Conservation (phyloP, 2,797 vertebrate species). For the Buceros bicornis region DNA sequence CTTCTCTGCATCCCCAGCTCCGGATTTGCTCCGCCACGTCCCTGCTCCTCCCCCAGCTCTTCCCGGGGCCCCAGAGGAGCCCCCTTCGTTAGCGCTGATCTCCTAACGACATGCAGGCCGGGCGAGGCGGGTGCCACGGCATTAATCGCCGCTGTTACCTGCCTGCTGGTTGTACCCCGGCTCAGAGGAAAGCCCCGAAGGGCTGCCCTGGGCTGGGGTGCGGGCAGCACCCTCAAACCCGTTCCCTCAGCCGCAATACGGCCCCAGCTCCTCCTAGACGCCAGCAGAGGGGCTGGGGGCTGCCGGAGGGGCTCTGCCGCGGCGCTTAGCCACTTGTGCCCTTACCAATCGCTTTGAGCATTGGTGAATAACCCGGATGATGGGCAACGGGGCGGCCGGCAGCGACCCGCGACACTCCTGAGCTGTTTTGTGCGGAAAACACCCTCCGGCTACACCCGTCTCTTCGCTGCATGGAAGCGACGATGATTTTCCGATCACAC, state of each 20-base stretch:
- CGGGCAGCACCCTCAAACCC: neutral
- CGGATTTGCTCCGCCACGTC: neutral
- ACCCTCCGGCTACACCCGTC: neutral
- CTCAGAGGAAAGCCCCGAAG: neutral
- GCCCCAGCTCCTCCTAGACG: neutral
- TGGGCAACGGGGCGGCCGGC: neutral
- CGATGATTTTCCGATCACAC: no score
- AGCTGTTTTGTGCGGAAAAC: fast-evolving
- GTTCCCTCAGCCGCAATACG: no score
- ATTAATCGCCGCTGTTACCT: fast-evolving
- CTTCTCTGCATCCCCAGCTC: no score
- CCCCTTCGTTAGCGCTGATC: neutral
- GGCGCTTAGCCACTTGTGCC: fast-evolving
- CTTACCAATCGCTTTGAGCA: neutral
- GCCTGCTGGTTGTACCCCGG: neutral
- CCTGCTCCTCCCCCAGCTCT: neutral
- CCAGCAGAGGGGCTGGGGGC: neutral
- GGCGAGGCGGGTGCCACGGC: fast-evolving
- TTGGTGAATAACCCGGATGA: neutral
- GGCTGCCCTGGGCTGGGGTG: neutral
- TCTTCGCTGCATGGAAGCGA: no score
- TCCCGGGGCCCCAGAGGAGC: neutral
- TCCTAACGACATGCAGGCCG: neutral
- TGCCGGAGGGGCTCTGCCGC: fast-evolving
- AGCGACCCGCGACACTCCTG: fast-evolving